A percentile compares a stretch with the other conserved stretches of the same genome.
phyloP scores from a whole-genome alignment of 2,113 vertebrate species.

The Amia ocellicauda region DNA sequence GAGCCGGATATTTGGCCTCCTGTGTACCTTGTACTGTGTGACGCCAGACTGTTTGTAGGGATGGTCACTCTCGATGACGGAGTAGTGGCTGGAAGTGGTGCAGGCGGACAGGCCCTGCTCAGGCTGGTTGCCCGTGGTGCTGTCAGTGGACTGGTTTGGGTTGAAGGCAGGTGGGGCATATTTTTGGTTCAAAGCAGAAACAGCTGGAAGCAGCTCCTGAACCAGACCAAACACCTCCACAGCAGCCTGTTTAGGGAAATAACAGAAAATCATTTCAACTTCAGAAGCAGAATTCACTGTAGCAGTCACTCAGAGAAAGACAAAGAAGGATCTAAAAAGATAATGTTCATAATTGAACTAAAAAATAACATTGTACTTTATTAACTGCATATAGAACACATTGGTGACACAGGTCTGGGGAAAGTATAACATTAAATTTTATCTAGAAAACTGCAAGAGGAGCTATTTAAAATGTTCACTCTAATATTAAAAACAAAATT shows the following conservation, averaged over 20 bases:
- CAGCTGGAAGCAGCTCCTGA: conserved; percentile 90
- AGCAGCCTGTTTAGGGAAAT: conserved; percentile 72
- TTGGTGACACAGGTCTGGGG: too few species aligned
- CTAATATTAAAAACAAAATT: too few species aligned
- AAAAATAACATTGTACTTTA: too few species aligned
- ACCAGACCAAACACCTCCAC: conserved; percentile 96
- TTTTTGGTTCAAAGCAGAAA: conserved; percentile 95
- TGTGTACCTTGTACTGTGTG: conserved; percentile 86
- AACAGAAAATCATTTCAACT: background rate
- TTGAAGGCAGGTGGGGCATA: conserved; percentile 97
- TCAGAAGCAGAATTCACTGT: too few species aligned
- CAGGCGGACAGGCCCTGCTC: conserved; percentile 94
- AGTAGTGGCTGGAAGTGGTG: conserved; percentile 93
- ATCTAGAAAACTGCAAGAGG: too few species aligned
- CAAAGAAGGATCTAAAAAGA: too few species aligned
- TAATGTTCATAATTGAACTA: too few species aligned
- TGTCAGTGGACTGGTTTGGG: conserved; percentile 97
- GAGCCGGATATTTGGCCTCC: too few species aligned
- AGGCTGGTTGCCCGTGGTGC: conserved; percentile 92
- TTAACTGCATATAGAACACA: too few species aligned
- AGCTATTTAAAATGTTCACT: too few species aligned
- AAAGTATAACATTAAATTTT: too few species aligned
- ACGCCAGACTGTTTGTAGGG: conserved; percentile 93
- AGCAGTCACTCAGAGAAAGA: too few species aligned
- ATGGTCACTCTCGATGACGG: conserved; percentile 93